phyloP scores from a whole-genome alignment of 2,113 vertebrate species.

The Pelmatolapia mariae region DNA sequence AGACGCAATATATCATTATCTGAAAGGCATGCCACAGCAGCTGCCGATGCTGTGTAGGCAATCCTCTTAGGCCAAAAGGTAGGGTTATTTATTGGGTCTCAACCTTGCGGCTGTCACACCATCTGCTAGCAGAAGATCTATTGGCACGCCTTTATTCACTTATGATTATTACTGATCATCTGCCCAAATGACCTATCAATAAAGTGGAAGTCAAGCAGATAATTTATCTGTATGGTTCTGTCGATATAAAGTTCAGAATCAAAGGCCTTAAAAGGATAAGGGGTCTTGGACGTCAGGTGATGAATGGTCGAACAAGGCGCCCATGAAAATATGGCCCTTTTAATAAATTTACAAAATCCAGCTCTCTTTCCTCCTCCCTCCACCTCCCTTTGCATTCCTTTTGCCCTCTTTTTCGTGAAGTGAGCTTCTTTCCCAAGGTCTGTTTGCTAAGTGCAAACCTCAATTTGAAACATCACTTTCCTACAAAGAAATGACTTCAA shows the following conservation, averaged over 20 bases:
- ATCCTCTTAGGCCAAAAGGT: slow-evolving; percentile 68
- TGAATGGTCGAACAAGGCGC: slow-evolving; percentile 57
- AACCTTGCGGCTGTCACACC: slow-evolving; percentile 22
- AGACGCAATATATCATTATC: slow-evolving; percentile 60
- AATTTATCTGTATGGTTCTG: slow-evolving; percentile 76
- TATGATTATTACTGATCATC: slow-evolving; percentile 87
- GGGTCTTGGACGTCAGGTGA: slow-evolving; percentile 44
- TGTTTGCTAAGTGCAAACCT: slow-evolving; percentile 33
- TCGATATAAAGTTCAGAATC: slow-evolving; percentile 80
- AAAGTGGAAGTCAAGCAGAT: slow-evolving; percentile 65
- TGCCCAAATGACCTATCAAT: slow-evolving; percentile 79
- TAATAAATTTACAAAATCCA: slow-evolving; percentile 64
- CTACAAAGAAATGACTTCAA: slow-evolving; percentile 21
- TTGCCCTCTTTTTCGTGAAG: background rate
- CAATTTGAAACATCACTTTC: slow-evolving; percentile 5
- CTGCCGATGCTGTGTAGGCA: slow-evolving; percentile 54
- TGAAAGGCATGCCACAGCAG: slow-evolving; percentile 35
- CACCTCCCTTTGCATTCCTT: slow-evolving; percentile 15
- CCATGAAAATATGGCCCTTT: slow-evolving; percentile 65
- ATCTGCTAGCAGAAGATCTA: slow-evolving; percentile 57
- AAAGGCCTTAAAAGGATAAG: slow-evolving; percentile 76
- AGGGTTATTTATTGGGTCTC: slow-evolving; percentile 36
- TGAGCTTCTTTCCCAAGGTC: slow-evolving; percentile 27
- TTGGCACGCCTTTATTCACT: slow-evolving; percentile 71
- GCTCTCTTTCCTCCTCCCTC: slow-evolving; percentile 10